Evolutionary conservation across 2,888 invertebrate species (phyloP), one percentile per base, ranked within the genome.

Genomic region (Rhynchonema sp.): DNA sequence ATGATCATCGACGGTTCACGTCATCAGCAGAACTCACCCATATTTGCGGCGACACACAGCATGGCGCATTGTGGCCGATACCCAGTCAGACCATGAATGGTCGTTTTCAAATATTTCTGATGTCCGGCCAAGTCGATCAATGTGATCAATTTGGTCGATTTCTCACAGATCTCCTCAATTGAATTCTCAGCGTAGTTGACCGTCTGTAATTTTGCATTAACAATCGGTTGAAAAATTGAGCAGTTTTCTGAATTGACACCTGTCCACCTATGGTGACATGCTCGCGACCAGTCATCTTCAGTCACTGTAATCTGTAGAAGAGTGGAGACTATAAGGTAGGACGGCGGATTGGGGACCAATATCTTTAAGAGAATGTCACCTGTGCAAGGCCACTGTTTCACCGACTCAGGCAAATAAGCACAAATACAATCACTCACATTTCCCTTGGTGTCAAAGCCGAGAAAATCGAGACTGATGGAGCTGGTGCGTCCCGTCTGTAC

Each of bases 91-190:
- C 94, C 96, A 74, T 89, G 86, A 46, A 94, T 83, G 1, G 96
- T 96, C 57, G 96, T 96, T 63, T 87, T 81, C 73, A 94, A 82
- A 73, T 96, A 98, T 74, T 94, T 92, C 66, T 85, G 83, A 76
- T 96, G 92, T 0, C 96, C 96, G 2, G 94, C 94, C 67, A 96
- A 78, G 76, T 98, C 96, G 69, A 96, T 83, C 71, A 92, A 87
- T 0, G 91, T 89, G 0, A 98, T 86, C 30, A 98, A 78, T 75
- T 92, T 94, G 9, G 86, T 84, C 1, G 91, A 90, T 55, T 84
- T 79, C 71, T 91, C 90, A 66, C 89, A 89, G 60, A 96, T 92
- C 66, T 94, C 86, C 72, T 91, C 90, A 0, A 89, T 85, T 0
- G 87, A 88, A 77, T 87, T 85, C 73, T 88, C 87, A 52, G 85